Evolutionary conservation across 2,113 vertebrate species (phyloP).

Genomic region (Tamias sibiricus): DNA sequence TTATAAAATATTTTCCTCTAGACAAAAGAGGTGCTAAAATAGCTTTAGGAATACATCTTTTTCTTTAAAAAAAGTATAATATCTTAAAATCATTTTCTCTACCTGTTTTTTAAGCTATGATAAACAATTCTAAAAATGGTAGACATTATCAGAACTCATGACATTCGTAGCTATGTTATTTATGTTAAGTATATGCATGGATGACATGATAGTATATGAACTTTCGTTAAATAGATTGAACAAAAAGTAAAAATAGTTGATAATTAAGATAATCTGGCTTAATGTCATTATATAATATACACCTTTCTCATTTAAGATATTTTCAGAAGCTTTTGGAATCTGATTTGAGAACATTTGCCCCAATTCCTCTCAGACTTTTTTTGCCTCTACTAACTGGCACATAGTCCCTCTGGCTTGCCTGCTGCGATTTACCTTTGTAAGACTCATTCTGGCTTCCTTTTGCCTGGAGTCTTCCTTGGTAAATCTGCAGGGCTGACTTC

Average conservation of each 20-base stretch:
- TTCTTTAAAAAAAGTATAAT: neutral
- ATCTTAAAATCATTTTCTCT: constrained; percentile 21
- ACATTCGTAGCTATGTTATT: neutral
- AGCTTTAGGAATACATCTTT: neutral
- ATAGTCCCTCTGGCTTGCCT: neutral
- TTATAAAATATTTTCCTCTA: neutral
- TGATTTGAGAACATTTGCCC: neutral
- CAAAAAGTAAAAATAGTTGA: neutral
- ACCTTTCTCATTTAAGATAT: neutral
- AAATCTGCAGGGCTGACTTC: neutral
- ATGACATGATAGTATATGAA: neutral
- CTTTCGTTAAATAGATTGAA: neutral
- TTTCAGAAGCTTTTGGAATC: constrained; percentile 25
- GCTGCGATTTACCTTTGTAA: neutral
- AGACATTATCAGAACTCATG: neutral
- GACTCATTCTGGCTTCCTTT: neutral
- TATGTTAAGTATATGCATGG: neutral
- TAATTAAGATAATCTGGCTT: neutral
- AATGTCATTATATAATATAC: neutral
- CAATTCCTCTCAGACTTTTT: neutral
- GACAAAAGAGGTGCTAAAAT: constrained; percentile 5
- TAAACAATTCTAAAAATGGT: constrained; percentile 4
- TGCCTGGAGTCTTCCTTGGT: neutral
- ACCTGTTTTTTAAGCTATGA: neutral
- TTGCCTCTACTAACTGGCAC: neutral